Base-by-base conservation (phyloP, 1,140 invertebrate genomes). In the Drosophila kepulauana region DNA sequence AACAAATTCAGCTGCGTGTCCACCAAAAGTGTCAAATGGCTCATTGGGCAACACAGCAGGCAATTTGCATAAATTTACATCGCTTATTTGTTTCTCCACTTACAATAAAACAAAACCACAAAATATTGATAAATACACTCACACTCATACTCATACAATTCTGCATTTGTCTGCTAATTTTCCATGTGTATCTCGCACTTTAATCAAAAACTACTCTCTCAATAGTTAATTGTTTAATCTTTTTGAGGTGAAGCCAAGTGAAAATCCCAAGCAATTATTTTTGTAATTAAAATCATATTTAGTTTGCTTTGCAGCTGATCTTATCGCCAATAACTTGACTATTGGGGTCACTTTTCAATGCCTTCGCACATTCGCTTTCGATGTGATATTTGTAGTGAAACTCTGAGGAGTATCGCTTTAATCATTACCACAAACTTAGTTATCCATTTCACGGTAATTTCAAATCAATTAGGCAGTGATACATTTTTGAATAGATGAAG, bases 51-150 rank as follows among this genome's bases (percentile, higher is more conserved):
- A 87, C 82, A 82, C 82, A 87, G 79, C 78, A 75, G 80, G 66
- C 66, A 84, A 89, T 88, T 89, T 89, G 48, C 85, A 89, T 88
- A 88, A 81, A 88, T 84, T 89, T 79, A 68, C 71, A 88, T 88
- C 38, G 20, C 33, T 20, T 28, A 13, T 74, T 74, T 74, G 48
- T 69, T 54, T 33, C 35, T 5, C 15, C 48, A 74, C 28, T 69
- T 74, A 57, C 20, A 69, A 48, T 2, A 38, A 41, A 16, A 57
- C 35, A 48, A 16, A 25, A 48, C 11, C 11, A 43, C 3, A 43
- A 48, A 16, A 48, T 48, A 48, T 20, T 16, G 46, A 16, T 38
- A 35, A 35, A 67, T 62, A 52, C 35, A 28, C 11, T 52, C 41
- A 16, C 7, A 41, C 30, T 49, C 5, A 15, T 4, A 25, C 20